Evolutionary conservation across 2,113 vertebrate genomes (phyloP).

Genomic region (Peromyscus californicus): DNA sequence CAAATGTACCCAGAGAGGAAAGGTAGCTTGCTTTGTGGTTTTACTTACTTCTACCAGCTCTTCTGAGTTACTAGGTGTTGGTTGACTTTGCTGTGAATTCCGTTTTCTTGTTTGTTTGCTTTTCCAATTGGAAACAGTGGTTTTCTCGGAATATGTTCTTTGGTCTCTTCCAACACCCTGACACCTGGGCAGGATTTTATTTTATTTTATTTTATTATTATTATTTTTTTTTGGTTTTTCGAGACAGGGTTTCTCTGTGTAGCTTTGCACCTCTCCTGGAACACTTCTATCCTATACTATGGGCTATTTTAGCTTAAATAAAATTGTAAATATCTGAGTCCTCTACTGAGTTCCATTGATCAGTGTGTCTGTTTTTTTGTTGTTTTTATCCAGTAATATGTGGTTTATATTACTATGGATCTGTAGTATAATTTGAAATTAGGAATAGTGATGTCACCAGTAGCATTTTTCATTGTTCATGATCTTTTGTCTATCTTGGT

Average conservation of each 20-base stretch:
- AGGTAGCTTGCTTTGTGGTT: not conserved
- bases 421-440: not conserved
- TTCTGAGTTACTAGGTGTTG: not conserved
- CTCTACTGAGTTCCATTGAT: not conserved
- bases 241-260: too few relatives aligned
- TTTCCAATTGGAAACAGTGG: not conserved
- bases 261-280: too few relatives aligned
- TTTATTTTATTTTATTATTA: too few relatives aligned
- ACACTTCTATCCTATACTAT: not conserved
- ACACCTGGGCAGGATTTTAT: not conserved
- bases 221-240: too few relatives aligned
- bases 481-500: not conserved
- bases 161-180: not conserved
- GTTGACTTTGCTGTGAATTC: not conserved
- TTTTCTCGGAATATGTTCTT: not conserved
- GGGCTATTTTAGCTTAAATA: not conserved
- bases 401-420: not conserved
- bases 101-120: not conserved
- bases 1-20: not conserved
- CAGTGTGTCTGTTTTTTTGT: not conserved
- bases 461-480: not conserved
- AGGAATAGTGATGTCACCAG: not conserved
- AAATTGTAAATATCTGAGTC: not conserved
- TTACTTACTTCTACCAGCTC: not conserved
- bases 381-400: not conserved